phyloP scores from a whole-genome alignment of 1,140 invertebrate genomes.

The Galleria mellonella region DNA sequence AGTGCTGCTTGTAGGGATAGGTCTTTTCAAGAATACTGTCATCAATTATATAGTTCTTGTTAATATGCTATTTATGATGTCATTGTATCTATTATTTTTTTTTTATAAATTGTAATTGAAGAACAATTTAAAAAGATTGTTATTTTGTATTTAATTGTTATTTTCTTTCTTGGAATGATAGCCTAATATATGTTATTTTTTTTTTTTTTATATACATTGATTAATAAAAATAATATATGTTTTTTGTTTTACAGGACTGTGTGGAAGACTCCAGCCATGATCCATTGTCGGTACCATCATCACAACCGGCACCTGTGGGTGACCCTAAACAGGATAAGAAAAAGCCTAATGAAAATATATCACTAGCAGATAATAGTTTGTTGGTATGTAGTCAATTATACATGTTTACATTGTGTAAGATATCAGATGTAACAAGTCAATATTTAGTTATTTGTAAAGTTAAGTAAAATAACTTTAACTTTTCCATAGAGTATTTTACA shows the following conservation, averaged over 20 bases:
- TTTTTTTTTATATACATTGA: too few relatives aligned
- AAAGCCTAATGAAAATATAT: conserved; percentile 70
- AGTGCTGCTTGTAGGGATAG: too few relatives aligned
- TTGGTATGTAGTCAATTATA: conserved; percentile 50
- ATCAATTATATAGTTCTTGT: not conserved
- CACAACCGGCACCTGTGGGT: conserved; percentile 22
- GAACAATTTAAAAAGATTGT: not conserved
- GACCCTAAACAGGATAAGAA: conserved; percentile 51
- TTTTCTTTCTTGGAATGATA: not conserved
- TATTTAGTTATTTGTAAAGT: not conserved
- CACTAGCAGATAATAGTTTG: conserved; percentile 76
- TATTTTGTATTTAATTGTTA: not conserved
- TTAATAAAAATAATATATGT: too few relatives aligned
- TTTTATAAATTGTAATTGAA: not conserved
- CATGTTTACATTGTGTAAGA: not conserved
- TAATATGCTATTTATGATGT: not conserved
- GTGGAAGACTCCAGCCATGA: conserved; percentile 55
- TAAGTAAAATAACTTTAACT: not conserved
- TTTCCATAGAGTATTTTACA: too few relatives aligned
- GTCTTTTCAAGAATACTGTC: too few relatives aligned
- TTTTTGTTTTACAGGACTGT: conserved; percentile 25
- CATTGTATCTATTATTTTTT: not conserved
- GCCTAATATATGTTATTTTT: too few relatives aligned
- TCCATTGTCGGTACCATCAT: conserved; percentile 36
- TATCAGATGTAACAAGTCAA: too few relatives aligned